These are phyloP conservation scores for Cuculus canorus DNA, from an alignment of 2,797 vertebrate species.

Conservation along the genomic window DNA sequence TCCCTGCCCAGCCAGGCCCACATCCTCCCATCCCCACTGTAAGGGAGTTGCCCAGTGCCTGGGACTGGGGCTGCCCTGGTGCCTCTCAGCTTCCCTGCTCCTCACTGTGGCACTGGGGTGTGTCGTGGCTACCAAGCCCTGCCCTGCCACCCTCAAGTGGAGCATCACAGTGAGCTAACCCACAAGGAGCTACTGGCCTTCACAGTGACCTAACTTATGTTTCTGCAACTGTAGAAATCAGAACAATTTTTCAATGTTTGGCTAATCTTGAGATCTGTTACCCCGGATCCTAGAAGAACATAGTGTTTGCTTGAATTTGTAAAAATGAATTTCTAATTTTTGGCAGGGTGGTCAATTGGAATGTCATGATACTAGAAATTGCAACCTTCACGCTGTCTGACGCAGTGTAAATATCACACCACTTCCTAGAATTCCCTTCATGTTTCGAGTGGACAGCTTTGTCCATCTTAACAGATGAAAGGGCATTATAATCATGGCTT, in stretches of 20 bases:
- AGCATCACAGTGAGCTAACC: accelerated
- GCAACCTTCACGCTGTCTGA: background rate
- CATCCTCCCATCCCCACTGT: no score
- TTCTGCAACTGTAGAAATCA: background rate
- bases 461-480: background rate
- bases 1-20: background rate
- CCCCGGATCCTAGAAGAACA: background rate
- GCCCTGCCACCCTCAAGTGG: background rate
- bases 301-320: background rate
- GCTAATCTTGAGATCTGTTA: background rate
- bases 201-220: background rate
- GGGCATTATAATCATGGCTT: background rate
- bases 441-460: background rate
- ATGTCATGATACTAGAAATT: background rate
- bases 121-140: no score
- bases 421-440: background rate
- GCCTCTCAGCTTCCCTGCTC: no score
- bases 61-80: no score
- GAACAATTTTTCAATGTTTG: background rate
- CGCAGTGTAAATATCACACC: background rate
- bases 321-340: background rate
- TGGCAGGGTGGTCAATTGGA: background rate
- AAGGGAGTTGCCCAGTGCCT: no score
- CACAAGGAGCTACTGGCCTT: background rate
- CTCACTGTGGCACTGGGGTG: no score